These are phyloP conservation scores for Bungarus multicinctus DNA, from an alignment of 2,113 vertebrate genomes.

Conservation along the genomic window DNA sequence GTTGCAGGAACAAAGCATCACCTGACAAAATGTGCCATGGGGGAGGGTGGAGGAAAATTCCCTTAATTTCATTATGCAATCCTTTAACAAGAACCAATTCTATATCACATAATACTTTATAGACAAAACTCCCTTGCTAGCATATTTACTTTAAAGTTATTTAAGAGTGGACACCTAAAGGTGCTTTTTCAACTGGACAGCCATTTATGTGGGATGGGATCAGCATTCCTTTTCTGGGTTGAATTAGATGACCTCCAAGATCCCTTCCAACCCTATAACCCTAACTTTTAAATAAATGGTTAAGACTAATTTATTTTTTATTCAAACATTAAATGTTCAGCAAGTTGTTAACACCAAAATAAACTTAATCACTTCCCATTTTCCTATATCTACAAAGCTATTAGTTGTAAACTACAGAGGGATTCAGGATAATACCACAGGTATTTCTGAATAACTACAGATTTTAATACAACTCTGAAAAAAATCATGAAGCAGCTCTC, in stretches of 20 bases:
- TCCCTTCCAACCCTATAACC: neutral
- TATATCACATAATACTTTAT: neutral
- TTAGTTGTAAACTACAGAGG: neutral
- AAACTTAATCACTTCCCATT: neutral
- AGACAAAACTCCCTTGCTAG: neutral
- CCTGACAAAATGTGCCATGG: neutral
- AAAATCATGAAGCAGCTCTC: neutral
- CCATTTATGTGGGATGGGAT: neutral
- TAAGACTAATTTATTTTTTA: neutral
- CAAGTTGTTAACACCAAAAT: neutral
- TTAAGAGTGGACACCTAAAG: neutral
- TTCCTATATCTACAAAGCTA: neutral
- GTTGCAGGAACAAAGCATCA: neutral
- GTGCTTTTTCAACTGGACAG: neutral
- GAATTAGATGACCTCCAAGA: neutral
- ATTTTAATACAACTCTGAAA: neutral
- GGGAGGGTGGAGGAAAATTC: neutral
- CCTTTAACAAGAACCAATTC: neutral
- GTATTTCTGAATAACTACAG: neutral
- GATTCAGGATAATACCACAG: neutral
- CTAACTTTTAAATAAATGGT: neutral
- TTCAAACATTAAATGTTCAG: neutral
- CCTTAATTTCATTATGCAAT: neutral
- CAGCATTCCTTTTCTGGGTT: neutral
- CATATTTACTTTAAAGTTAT: neutral